Evolutionary conservation across 2,113 vertebrate species (phyloP).

Genomic region (Perognathus longimembris): DNA sequence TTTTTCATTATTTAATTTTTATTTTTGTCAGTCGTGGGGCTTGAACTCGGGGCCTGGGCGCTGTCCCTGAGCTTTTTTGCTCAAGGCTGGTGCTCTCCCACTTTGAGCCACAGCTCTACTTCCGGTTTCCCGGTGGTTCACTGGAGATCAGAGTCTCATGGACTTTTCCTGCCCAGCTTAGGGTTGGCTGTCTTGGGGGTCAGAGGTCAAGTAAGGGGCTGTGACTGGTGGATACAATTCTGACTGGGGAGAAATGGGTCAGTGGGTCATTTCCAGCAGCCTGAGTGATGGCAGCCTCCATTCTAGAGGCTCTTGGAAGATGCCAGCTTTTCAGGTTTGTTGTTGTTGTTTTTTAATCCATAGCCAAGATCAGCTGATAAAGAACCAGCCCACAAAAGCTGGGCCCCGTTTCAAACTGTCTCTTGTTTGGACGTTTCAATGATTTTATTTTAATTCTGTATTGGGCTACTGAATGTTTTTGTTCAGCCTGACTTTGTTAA

Average conservation of each 20-base stretch:
- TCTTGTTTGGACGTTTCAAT: conserved; percentile 7
- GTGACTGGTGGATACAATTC: neutral
- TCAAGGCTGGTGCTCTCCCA: too few species aligned
- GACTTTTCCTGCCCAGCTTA: too few species aligned
- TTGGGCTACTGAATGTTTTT: conserved; percentile 26
- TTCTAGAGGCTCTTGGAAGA: neutral
- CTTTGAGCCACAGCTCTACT: too few species aligned
- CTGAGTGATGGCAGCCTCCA: neutral
- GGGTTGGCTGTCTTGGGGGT: too few species aligned
- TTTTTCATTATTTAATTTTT: too few species aligned
- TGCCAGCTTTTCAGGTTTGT: neutral
- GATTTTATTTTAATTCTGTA: conserved; percentile 33
- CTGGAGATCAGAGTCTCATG: too few species aligned
- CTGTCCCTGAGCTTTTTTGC: too few species aligned
- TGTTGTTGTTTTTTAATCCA: neutral
- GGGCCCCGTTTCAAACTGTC: neutral
- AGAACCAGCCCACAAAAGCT: neutral
- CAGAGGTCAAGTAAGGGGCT: too few species aligned
- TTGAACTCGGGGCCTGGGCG: too few species aligned
- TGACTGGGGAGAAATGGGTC: neutral
- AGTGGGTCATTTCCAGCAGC: neutral
- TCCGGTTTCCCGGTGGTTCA: too few species aligned
- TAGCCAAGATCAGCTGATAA: conserved; percentile 23
- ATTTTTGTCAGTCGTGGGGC: neutral
- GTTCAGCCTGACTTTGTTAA: neutral